Base-by-base conservation (phyloP, 64 coral and sea anemone genomes). In the Stichodactyla helianthus region DNA sequence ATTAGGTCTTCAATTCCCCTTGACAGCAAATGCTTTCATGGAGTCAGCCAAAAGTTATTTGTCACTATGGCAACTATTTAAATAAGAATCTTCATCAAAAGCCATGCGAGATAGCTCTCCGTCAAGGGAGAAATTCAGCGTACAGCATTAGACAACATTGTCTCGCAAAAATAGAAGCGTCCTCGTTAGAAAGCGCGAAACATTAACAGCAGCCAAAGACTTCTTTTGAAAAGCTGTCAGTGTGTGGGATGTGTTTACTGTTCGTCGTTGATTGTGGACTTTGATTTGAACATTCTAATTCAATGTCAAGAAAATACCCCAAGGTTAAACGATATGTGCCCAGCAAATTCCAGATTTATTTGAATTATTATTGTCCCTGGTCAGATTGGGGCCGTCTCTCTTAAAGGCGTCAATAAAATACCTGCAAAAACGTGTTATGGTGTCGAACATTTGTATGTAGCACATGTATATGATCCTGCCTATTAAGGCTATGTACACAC, bases 401-500 rank as follows among this genome's bases (percentile, higher is more conserved):
- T 52, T 51, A 20, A 81, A 81, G 51, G 6, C 10, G 14, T 28
- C 16, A 81, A 54, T 19, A 5, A 13, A 53, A 11, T 28, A 81
- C n/a, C 78, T 15, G 52, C 15, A 22, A 81, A 79, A 52, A 81
- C 51, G 52, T 81, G 78, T 14, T 10, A n/a, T 28, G 1, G 25
- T 74, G 68, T 26, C 68, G 10, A 74, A 14, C 22, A 28, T 74
- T 74, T 74, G 68, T 74, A 27, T 26, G 68, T 14, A 74, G 26
- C 68, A 74, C 26, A 74, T 81, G 78, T 87, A 87, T 92, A 84
- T 93, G 87, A 88, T 96, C 88, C 89, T 61, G 60, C 82, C 52
- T 89, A 84, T 92, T 89, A 85, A 58, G 61, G 53, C 82, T 84
- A 87, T 89, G 76, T 79, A 96, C 71, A 93, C 94, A 96, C 57